These are phyloP conservation scores for Cuculus canorus DNA, from an alignment of 2,797 vertebrate species.

Conservation along the genomic window DNA sequence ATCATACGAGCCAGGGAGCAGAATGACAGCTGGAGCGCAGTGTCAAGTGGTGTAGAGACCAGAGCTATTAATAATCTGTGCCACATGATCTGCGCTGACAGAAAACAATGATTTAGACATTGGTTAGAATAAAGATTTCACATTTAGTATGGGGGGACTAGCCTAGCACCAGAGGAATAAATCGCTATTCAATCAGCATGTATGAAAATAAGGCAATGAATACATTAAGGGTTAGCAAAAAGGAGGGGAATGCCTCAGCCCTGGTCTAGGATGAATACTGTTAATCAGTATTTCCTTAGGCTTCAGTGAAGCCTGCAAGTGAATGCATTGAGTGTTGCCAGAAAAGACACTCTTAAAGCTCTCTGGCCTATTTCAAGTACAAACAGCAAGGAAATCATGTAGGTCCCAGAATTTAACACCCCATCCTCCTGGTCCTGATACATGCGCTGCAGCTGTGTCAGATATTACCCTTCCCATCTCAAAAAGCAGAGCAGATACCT, in stretches of 20 bases:
- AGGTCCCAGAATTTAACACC: not conserved
- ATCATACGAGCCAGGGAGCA: slow-evolving; percentile 88
- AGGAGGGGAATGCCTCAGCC: slow-evolving; percentile 41
- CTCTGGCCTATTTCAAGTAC: not conserved
- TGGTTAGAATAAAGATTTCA: slow-evolving; percentile 89
- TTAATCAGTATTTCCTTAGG: slow-evolving; percentile 43
- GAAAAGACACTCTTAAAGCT: not conserved
- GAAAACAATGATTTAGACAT: slow-evolving; percentile 85
- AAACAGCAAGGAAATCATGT: not conserved
- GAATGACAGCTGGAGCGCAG: slow-evolving; percentile 99
- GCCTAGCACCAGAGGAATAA: slow-evolving; percentile 80
- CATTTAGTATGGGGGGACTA: slow-evolving; percentile 82
- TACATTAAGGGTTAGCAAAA: slow-evolving; percentile 78
- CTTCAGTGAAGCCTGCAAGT: not conserved
- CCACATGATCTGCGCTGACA: slow-evolving; percentile 85
- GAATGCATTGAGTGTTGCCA: not conserved
- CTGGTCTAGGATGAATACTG: not conserved
- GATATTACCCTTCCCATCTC: accelerated
- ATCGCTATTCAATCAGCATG: slow-evolving; percentile 92
- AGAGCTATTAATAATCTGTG: slow-evolving; percentile 99
- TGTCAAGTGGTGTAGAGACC: slow-evolving; percentile 98
- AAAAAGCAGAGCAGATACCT: not conserved
- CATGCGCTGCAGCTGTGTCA: not conserved
- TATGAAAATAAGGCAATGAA: slow-evolving; percentile 89
- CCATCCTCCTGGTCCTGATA: not conserved